Evolutionary conservation across 35 echinoderm and acorn worm species (phyloP), one percentile per base, ranked within the genome.

Genomic region (Lytechinus pictus): DNA sequence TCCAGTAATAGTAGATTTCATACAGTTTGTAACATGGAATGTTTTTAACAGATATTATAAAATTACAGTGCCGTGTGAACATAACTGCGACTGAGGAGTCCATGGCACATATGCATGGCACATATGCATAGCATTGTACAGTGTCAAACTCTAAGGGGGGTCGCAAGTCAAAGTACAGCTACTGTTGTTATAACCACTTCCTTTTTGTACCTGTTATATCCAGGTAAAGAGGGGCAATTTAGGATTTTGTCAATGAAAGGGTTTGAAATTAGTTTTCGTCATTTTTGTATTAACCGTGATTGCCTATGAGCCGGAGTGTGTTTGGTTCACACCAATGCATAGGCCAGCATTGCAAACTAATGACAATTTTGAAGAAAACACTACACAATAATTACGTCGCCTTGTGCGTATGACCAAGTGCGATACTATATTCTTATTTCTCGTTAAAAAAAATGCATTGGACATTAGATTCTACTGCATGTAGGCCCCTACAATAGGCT

Each of bases 121-220:
- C n/a, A 44, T 44, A 0, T 44, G 33, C 33, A 44, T 44, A 44
- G 33, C 3, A n/a, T 16, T 16, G 14, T 9, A 58, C 66, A 79
- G 66, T 79, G 66, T 79, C 66, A 79, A 79, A 79, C 66, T 24
- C 19, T 79, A 24, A 6, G 19, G 66, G 66, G 66, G 66, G 66
- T 79, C 19, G 66, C 16, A 24, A 79, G 66, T 79, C 66, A 79
- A 79, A 79, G 66, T 79, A 79, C 66, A 79, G 19, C n/a, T 79
- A 79, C 66, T 79, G 66, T 79, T 79, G 21, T 79, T 79, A 79
- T 79, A 79, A 79, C 66, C 66, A 79, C 66, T 79, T 79, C 66
- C 66, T 79, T 79, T 79, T 79, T 79, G 21, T 79, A 79, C n/a
- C 19, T 79, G 66, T 24, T 79, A 24, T 79, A 7, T 79, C 33